Evolutionary conservation across 2,888 invertebrate species (phyloP), one percentile per base, ranked within the genome.

Genomic region (Lycocerus yunnanus): DNA sequence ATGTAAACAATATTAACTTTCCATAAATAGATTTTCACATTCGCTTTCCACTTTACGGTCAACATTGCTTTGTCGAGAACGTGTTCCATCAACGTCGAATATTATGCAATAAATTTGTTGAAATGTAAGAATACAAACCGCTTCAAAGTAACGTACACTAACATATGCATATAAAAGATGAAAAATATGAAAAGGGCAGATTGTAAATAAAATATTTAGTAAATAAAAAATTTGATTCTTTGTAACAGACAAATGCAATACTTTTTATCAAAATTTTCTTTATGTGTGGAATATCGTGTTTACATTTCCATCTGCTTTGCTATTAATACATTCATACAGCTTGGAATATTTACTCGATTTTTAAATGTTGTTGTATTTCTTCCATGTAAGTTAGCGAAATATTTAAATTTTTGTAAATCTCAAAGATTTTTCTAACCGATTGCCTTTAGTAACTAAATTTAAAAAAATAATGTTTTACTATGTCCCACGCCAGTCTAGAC

Each of bases 1-100:
- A 60, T 61, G 72, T 68, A 72, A 72, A 72, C 72, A 72, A 72
- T 72, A 72, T 72, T 72, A 72, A 68, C 72, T 72, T 72, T 72
- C 68, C 72, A 72, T 72, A 72, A 72, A 72, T 72, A 72, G 72
- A 72, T 72, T 72, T 72, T 69, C 68, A 69, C 68, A 69, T 72
- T 68, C 72, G 68, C 68, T 69, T 65, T 72, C 58, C 68, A 68
- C 72, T 63, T 68, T 72, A 72, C 68, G 72, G 68, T 72, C 72
- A 72, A 72, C 71, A 72, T 58, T 59, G 65, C 68, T 61, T 61
- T 65, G 72, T 68, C 67, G 58, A 61, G 68, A 68, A 68, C 72
- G 72, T 72, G 72, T 69, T 69, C 68, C 68, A 65, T 72, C 68
- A 65, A 69, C 68, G 20, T 66, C n/a, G 43, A 59, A 72, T 24